Evolutionary conservation across 2,113 vertebrate species (phyloP).

Genomic region (Elephas maximus): DNA sequence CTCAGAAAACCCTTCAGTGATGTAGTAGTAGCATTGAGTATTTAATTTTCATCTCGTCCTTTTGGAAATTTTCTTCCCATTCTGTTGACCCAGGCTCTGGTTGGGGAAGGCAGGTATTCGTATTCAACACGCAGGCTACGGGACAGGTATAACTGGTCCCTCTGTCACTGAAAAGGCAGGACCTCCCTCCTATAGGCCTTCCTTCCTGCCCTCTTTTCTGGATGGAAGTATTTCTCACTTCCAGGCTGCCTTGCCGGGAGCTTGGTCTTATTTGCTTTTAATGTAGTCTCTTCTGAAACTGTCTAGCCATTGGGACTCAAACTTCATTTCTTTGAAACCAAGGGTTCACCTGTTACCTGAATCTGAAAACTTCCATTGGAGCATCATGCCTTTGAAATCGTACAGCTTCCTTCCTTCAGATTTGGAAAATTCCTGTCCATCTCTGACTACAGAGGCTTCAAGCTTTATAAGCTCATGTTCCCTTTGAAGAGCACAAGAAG

Average conservation of each 20-base stretch:
- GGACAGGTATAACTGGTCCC: not conserved
- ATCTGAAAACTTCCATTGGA: not conserved
- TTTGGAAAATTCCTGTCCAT: not conserved
- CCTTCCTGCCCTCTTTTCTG: not conserved
- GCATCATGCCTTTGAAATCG: constrained; percentile 1
- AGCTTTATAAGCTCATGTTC: not conserved
- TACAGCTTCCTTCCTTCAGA: not conserved
- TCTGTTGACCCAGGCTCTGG: not conserved
- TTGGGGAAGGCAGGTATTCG: not conserved
- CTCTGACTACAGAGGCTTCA: not conserved
- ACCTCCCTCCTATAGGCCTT: not conserved
- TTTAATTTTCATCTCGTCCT: not conserved
- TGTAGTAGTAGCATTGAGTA: not conserved
- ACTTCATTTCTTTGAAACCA: constrained; percentile 36
- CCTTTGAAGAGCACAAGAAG: not conserved
- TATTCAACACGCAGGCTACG: not conserved
- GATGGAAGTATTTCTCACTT: not conserved
- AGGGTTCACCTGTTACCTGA: not conserved
- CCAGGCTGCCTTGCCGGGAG: not conserved
- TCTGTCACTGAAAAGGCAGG: not conserved
- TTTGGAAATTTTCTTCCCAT: not conserved
- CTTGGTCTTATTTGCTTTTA: constrained; percentile 27
- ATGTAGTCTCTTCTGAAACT: constrained; percentile 12
- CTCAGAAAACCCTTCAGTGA: not conserved
- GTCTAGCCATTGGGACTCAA: not conserved